phyloP scores from a whole-genome alignment of 2,113 vertebrate genomes.

The Turdus rufiventris region DNA sequence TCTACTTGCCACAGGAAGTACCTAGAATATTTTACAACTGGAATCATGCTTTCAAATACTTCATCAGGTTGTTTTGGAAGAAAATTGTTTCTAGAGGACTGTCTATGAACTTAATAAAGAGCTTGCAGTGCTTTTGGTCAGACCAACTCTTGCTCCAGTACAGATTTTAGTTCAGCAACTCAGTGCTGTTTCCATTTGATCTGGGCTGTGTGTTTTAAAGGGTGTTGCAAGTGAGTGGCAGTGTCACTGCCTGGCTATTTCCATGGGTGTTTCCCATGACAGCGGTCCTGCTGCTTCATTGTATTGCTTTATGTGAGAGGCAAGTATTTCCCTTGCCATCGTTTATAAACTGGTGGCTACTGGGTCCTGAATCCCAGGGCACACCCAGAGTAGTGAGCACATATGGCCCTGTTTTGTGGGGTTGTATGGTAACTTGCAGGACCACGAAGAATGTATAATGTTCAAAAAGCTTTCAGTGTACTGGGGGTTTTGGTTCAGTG shows the following conservation, averaged over 20 bases:
- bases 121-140: background rate
- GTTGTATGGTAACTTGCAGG: background rate
- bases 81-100: background rate
- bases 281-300: background rate
- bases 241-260: background rate
- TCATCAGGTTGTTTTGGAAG: background rate
- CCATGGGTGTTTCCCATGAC: background rate
- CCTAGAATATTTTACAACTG: background rate
- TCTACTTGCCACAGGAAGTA: background rate
- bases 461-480: background rate
- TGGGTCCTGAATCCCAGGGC: background rate
- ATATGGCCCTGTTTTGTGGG: background rate
- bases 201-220: background rate
- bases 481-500: background rate
- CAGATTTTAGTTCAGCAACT: background rate
- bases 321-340: background rate
- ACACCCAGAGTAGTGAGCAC: background rate
- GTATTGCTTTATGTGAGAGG: background rate
- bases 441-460: background rate
- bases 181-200: background rate
- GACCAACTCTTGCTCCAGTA: rapidly evolving
- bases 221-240: background rate
- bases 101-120: background rate
- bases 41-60: background rate
- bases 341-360: background rate